Evolutionary conservation across 2,888 invertebrate genomes (phyloP).

Genomic region (Morpho deidamia): DNA sequence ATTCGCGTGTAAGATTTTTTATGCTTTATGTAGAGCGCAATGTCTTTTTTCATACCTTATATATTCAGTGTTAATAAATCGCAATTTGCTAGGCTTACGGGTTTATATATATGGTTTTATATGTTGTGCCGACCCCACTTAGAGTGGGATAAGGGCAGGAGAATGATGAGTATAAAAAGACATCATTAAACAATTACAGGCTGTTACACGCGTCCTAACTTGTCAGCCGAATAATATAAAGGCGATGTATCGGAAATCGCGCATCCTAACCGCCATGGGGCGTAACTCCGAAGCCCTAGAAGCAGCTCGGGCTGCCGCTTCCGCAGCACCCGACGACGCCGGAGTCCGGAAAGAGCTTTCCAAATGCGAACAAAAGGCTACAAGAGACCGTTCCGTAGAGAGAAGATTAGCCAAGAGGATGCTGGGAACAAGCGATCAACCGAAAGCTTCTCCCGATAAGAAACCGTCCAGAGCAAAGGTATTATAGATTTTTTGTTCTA

Average conservation of each 20-base stretch:
- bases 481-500: too few species aligned
- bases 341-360: constrained; percentile 62
- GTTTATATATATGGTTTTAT: too few species aligned
- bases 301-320: constrained; percentile 64
- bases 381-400: constrained; percentile 69
- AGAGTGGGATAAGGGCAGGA: too few species aligned
- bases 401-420: constrained; percentile 49
- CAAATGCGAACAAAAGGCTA: constrained; percentile 50
- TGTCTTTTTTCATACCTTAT: too few species aligned
- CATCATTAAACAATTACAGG: constrained; percentile 51
- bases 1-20: too few species aligned
- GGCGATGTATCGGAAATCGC: constrained; percentile 89
- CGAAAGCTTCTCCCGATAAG: constrained; percentile 40
- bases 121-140: too few species aligned
- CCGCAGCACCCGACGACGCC: constrained; percentile 57
- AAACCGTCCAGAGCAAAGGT: constrained; percentile 51
- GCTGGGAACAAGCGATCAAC: constrained; percentile 41
- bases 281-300: constrained; percentile 84
- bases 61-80: too few species aligned
- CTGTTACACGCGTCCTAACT: constrained; percentile 88
- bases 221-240: constrained; percentile 94
- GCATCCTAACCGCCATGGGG: constrained; percentile 66
- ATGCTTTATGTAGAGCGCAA: too few species aligned
- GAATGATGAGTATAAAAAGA: too few species aligned
- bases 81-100: too few species aligned